phyloP scores from a whole-genome alignment of 2,113 vertebrate species.

The Ovis canadensis region DNA sequence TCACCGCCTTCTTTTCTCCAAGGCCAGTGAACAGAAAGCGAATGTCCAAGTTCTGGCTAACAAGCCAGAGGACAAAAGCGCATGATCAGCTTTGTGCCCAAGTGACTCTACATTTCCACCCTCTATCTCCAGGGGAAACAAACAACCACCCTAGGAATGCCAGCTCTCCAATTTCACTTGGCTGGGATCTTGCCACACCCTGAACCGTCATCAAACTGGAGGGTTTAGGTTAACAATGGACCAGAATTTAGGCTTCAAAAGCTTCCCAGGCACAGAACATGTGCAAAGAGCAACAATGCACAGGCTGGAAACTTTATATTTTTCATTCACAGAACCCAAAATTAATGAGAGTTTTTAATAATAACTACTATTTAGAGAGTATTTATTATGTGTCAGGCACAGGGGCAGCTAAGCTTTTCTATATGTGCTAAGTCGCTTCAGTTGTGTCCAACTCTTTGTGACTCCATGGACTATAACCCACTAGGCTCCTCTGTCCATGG shows the following conservation, averaged over 20 bases:
- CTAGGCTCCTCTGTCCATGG: neutral
- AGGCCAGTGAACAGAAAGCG: neutral
- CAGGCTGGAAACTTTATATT: neutral
- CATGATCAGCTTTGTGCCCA: neutral
- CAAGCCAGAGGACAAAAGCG: conserved; percentile 18
- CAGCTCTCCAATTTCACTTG: neutral
- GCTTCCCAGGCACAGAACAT: neutral
- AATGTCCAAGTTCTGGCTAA: neutral
- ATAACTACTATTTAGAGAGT: neutral
- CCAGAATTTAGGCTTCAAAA: neutral
- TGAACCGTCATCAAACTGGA: neutral
- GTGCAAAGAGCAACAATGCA: neutral
- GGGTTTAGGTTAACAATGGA: neutral
- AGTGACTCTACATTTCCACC: neutral
- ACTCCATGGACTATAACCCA: neutral
- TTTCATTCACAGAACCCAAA: neutral
- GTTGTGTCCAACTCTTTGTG: neutral
- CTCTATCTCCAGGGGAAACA: neutral
- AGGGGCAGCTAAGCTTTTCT: neutral
- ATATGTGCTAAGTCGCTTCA: neutral
- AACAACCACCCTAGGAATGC: neutral
- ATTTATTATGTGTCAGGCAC: neutral
- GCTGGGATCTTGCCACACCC: neutral
- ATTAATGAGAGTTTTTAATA: neutral
- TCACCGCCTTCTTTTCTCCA: neutral